phyloP scores from a whole-genome alignment of 2,797 vertebrate species.

The Tragopan temminckii region DNA sequence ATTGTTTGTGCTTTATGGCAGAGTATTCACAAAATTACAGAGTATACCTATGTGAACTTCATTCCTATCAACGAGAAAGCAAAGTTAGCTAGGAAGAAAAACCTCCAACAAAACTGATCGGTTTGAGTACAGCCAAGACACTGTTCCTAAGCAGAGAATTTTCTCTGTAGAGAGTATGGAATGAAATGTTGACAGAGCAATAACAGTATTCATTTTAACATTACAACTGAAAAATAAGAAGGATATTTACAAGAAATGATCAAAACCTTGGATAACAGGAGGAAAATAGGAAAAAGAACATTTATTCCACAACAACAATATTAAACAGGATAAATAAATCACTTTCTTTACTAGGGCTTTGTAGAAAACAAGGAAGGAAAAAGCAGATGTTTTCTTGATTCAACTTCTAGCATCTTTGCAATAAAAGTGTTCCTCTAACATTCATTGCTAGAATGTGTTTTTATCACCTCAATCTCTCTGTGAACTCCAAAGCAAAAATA shows the following conservation, averaged over 20 bases:
- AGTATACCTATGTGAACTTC: background rate
- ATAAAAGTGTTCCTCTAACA: conserved; percentile 58
- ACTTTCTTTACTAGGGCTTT: conserved; percentile 18
- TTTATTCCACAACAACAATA: conserved; percentile 2
- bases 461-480: conserved; percentile 59
- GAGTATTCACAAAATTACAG: too few species aligned
- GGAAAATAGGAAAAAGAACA: conserved; percentile 30
- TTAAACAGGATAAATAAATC: background rate
- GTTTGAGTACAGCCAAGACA: background rate
- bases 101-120: background rate
- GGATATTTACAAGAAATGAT: background rate
- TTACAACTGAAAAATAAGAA: background rate
- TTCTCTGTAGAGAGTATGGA: background rate
- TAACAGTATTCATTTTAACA: background rate
- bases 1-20: background rate
- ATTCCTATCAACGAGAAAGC: background rate
- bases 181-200: background rate
- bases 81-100: background rate
- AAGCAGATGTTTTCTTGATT: conserved; percentile 57
- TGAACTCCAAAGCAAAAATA: conserved; percentile 65
- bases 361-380: background rate
- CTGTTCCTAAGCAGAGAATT: background rate
- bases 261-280: background rate
- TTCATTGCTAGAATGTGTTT: conserved; percentile 64
- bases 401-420: conserved; percentile 56